phyloP scores from a whole-genome alignment of 2,888 invertebrate genomes.

The Troides aeacus region DNA sequence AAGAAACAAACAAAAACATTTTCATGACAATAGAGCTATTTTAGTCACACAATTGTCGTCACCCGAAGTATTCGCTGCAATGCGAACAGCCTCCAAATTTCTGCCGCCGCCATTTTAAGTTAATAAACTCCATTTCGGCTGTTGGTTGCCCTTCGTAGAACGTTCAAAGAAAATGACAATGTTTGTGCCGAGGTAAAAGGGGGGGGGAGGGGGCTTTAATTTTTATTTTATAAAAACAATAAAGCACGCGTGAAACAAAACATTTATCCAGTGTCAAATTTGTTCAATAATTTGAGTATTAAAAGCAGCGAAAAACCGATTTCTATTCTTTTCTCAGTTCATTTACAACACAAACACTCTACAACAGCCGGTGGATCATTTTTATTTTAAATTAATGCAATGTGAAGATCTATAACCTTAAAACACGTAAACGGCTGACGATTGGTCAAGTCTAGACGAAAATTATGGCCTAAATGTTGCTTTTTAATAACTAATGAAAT shows the following conservation, averaged over 20 bases:
- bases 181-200: conserved; percentile 73
- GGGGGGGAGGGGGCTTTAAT: not conserved
- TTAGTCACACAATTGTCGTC: conserved; percentile 58
- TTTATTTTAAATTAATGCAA: conserved; percentile 17
- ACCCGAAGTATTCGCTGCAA: conserved; percentile 72
- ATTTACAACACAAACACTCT: conserved; percentile 8
- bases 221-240: not conserved
- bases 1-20: conserved; percentile 64
- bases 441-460: conserved; percentile 53
- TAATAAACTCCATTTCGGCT: conserved; percentile 53
- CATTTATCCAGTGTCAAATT: not conserved
- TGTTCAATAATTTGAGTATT: not conserved
- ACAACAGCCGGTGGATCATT: conserved; percentile 82
- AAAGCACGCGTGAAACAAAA: not conserved
- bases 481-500: not conserved
- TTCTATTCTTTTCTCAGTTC: not conserved
- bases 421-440: conserved; percentile 39
- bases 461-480: not conserved
- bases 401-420: conserved; percentile 29
- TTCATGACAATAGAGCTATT: conserved; percentile 57
- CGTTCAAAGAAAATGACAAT: conserved; percentile 85
- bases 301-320: not conserved
- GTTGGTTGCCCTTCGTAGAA: conserved; percentile 54
- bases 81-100: conserved; percentile 80
- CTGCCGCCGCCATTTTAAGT: conserved; percentile 75